Evolutionary conservation across 92 coral and sea anemone genomes (phyloP), one percentile per base, ranked within the genome.

Genomic region (Montipora capitata): DNA sequence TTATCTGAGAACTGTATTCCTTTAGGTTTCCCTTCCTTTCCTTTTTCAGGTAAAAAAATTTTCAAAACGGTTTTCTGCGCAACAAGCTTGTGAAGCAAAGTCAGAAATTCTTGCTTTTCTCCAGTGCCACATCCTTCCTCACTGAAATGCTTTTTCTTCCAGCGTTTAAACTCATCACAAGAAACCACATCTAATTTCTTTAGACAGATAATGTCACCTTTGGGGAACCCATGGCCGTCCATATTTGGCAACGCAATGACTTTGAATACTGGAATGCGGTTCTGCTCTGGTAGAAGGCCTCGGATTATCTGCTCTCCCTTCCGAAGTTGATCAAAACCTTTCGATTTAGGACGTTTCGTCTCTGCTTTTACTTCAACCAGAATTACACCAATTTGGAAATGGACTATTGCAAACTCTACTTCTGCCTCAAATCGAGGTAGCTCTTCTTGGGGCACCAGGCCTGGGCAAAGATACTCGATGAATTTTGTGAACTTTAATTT

Each of bases 311-410:
- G 8, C 20, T 45, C 84, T 83, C 79, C 83, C 40, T 54, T 70
- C n/a, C 48, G 51, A 49, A 83, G 87, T 49, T 83, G 87, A 9
- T 49, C 68, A 35, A 41, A 72, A 0, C 83, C 70, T 54, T 83
- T 70, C 5, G 43, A 58, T 49, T 83, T 48, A 12, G 61, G 83
- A 16, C 6, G 4, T 27, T 48, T 20, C 10, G 44, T 83, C 15
- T 67, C 63, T n/a, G 84, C 84, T 35, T 83, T 83, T 10, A 72
- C 87, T 45, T 83, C 87, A 13, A 83, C 42, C 27, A 83, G 87
- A 10, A 83, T 83, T 83, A 83, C 76, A 42, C 87, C 87, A 70
- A 72, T 70, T 18, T 51, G 84, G 51, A 83, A 42, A 45, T 83
- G 87, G 27, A 83, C 18, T 17, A 83, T 76, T 3, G 63, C 52